Evolutionary conservation across 2,888 invertebrate genomes (phyloP), one percentile per base, ranked within the genome.

Genomic region (Falcaria lacertinaria): DNA sequence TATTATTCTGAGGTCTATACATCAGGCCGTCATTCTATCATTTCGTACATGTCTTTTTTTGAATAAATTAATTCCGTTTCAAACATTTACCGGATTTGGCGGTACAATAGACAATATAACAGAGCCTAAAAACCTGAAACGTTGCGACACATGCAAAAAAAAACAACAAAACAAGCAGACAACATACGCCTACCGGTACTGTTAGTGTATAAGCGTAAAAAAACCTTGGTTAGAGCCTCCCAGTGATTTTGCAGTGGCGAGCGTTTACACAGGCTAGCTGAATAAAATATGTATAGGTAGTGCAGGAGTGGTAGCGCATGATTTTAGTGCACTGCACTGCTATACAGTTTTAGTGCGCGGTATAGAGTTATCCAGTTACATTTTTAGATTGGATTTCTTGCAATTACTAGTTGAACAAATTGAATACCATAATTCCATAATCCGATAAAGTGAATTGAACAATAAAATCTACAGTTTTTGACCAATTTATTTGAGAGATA

Each of bases 211-310:
- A 61, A 22, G 22, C 14, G 22, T 15, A 37, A 8, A 22, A 37
- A 36, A 37, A 22, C 36, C 11, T 1, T 11, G 22, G 25, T 0
- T 19, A 11, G 36, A 14, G 37, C 64, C 52, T 52, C 42, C 53
- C 39, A 52, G 52, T 52, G 54, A 57, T 60, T 63, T 64, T 57
- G 50, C 54, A 42, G 38, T 44, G 53, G 59, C 56, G 50, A 52
- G 64, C 63, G 69, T 69, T 66, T 65, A 62, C 60, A 56, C 59
- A 55, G 57, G 47, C 52, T 47, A 48, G 52, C 56, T 74, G 70
- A 74, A 76, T 76, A 74, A 76, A 61, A 72, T 65, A 76, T 66
- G 54, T 51, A 58, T 54, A 60, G 65, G 67, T 62, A 64, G 57
- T 49, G 45, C 44, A 50, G 49, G 44, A 39, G 39, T 57, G 51